These are phyloP conservation scores for Capitella teleta DNA, from an alignment of 1,140 invertebrate species.

Conservation along the genomic window DNA sequence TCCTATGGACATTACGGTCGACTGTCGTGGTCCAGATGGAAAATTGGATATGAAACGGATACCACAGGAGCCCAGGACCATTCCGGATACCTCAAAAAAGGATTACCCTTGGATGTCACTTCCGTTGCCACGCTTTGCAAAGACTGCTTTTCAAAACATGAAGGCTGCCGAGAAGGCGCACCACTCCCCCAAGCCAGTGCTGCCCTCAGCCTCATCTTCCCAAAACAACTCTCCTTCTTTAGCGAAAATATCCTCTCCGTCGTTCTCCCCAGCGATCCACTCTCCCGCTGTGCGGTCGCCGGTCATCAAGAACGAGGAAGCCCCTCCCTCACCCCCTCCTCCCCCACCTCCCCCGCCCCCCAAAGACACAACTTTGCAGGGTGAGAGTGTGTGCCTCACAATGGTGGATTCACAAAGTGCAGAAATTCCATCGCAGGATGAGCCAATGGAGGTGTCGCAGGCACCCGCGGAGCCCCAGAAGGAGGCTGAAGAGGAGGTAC, in stretches of 20 bases:
- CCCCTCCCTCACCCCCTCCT: background rate
- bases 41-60: background rate
- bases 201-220: background rate
- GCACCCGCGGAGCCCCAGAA: too few relatives aligned
- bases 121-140: constrained; percentile 72
- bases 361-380: background rate
- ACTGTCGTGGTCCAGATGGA: too few relatives aligned
- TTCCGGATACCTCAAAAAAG: background rate
- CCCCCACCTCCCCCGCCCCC: background rate
- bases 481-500: too few relatives aligned
- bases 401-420: too few relatives aligned
- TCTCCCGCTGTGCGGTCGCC: background rate
- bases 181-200: constrained; percentile 1
- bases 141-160: constrained; percentile 40
- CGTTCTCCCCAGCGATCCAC: constrained; percentile 6
- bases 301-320: background rate
- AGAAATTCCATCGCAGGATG: too few relatives aligned
- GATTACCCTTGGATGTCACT: constrained; percentile 58
- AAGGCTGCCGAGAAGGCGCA: background rate
- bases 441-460: too few relatives aligned
- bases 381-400: too few relatives aligned
- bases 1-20: too few relatives aligned
- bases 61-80: constrained; percentile 7
- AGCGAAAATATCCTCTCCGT: constrained; percentile 4
- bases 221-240: background rate